Evolutionary conservation across 2,888 invertebrate genomes (phyloP), one percentile per base, ranked within the genome.

Genomic region (Ichneumon xanthorius): DNA sequence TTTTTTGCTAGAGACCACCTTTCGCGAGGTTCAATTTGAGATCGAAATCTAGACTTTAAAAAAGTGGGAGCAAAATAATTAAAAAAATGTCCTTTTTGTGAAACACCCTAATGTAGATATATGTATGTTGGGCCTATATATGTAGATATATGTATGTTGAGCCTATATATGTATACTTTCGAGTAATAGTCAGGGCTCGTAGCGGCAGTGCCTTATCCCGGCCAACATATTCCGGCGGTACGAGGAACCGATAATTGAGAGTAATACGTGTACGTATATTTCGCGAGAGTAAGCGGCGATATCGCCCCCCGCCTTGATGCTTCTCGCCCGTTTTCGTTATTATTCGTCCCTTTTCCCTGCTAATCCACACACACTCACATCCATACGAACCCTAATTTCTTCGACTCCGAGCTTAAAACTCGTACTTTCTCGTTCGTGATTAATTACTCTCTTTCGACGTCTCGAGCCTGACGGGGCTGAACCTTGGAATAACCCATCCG

Each of bases 231-330:
- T 85, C 73, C 37, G 71, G 58, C 70, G 72, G 68, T 53, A 73
- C 80, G 80, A 82, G 85, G 75, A 79, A 85, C 79, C 85, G 79
- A 85, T 85, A 85, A 85, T 85, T 85, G 75, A 82, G 79, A 82
- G 82, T 79, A 82, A 79, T 76, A 79, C 79, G 63, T 78, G 81
- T 72, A 71, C 70, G 30, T 65, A 73, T 78, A 82, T 85, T 75
- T 85, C 76, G 75, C 65, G 82, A 82, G 70, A 85, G 68, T 37
- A 82, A 79, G 71, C 78, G 50, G 82, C 76, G 85, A 85, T 85
- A 80, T 85, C 82, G 85, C 79, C 67, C 58, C 71, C 76, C 76
- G 76, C 71, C 80, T 82, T 76, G 45, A 33, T 55, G 71, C 40
- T 55, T 26, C 22, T 30, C 30, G 16, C 33, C 16, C 72, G 68